Percentiles rank a stretch among this genome's conserved stretches.
Evolutionary conservation across 2,888 invertebrate species (phyloP).

Genomic region (Papilio demoleus): DNA sequence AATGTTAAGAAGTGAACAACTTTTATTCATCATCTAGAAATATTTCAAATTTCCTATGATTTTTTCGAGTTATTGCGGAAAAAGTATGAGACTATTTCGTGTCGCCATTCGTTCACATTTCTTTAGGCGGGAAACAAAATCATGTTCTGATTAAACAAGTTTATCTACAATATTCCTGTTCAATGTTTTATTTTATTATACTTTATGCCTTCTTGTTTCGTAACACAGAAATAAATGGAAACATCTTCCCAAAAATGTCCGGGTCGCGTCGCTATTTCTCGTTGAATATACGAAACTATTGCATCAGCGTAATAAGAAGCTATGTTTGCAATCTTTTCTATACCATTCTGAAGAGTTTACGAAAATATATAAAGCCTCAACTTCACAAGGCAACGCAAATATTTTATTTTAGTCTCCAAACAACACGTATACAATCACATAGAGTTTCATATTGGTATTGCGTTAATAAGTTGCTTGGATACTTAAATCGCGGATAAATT

Average conservation of each 20-base stretch:
- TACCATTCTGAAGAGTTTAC: neutral
- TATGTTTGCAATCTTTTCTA: constrained; percentile 11
- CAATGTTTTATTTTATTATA: constrained; percentile 13
- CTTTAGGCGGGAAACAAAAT: neutral
- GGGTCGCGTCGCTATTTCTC: constrained; percentile 1
- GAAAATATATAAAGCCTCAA: constrained; percentile 7
- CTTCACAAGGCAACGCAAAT: too few species aligned
- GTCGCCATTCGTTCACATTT: neutral
- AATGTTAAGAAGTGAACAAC: too few species aligned
- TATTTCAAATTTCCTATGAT: too few species aligned
- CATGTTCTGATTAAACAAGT: constrained; percentile 5
- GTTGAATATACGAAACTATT: constrained; percentile 21
- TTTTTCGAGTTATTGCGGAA: too few species aligned
- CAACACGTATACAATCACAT: too few species aligned
- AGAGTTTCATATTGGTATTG: too few species aligned
- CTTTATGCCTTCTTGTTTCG: neutral
- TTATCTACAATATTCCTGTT: constrained; percentile 3
- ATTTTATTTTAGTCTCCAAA: too few species aligned
- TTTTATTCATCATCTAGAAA: too few species aligned
- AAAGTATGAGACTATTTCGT: neutral
- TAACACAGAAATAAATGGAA: constrained; percentile 10
- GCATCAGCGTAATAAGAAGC: constrained; percentile 18
- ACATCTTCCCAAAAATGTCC: neutral
- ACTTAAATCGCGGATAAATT: too few species aligned
- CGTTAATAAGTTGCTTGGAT: too few species aligned